Evolutionary conservation across 1,140 invertebrate genomes (phyloP).

Genomic region (Eufriesea mexicana): DNA sequence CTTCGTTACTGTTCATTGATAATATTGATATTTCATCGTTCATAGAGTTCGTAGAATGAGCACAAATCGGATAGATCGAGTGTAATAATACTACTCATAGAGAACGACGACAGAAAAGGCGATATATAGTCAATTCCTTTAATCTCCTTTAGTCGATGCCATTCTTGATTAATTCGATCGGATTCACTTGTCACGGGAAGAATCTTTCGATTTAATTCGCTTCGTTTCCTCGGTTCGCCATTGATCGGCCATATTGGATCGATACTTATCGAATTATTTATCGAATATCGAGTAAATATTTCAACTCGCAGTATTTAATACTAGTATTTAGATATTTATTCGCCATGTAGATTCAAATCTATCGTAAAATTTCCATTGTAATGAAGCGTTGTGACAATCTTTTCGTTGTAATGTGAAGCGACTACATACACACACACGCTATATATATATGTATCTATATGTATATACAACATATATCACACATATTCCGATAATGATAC

Average conservation of each 20-base stretch:
- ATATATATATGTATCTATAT: too few species aligned
- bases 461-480: too few species aligned
- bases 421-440: neutral
- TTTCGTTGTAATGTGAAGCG: too few species aligned
- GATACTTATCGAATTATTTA: conserved; percentile 37
- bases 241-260: conserved; percentile 34
- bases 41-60: neutral
- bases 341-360: neutral
- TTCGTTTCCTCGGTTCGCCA: neutral
- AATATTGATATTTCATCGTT: too few species aligned
- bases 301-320: too few species aligned
- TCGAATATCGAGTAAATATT: neutral
- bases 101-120: neutral
- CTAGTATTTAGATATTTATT: too few species aligned
- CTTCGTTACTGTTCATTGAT: too few species aligned
- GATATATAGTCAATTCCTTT: neutral
- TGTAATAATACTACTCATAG: too few species aligned
- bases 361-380: neutral
- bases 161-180: neutral
- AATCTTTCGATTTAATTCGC: neutral
- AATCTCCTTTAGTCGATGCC: neutral
- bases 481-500: too few species aligned
- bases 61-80: neutral
- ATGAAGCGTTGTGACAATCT: neutral
- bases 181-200: neutral